Evolutionary conservation across 2,888 invertebrate species (phyloP).

Genomic region (Tiphia femorata): DNA sequence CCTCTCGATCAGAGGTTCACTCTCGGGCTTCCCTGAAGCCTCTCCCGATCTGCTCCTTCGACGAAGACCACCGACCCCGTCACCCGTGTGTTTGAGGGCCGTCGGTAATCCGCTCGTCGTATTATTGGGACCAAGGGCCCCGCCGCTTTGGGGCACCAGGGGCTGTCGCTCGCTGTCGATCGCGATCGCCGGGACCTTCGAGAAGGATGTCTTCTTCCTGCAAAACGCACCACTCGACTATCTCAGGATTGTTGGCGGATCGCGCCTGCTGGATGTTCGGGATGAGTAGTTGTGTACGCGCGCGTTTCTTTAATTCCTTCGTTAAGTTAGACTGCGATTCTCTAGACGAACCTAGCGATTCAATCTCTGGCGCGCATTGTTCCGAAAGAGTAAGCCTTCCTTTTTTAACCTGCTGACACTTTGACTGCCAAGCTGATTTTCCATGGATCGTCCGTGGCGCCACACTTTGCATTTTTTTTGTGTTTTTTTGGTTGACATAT

Average conservation of each 20-base stretch:
- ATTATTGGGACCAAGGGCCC: too few species aligned
- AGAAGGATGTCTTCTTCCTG: conserved; percentile 62
- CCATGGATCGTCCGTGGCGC: too few species aligned
- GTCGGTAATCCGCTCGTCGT: conserved; percentile 31
- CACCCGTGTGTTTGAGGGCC: conserved; percentile 41
- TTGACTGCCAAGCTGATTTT: too few species aligned
- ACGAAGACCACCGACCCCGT: conserved; percentile 34
- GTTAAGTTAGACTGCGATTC: too few species aligned
- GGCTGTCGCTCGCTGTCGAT: conserved; percentile 55
- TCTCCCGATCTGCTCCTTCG: conserved; percentile 38
- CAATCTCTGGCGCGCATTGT: too few species aligned
- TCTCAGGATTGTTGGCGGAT: conserved; percentile 43
- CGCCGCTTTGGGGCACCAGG: conserved; percentile 33
- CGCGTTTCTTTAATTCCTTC: too few species aligned
- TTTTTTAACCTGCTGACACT: too few species aligned
- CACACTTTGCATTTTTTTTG: too few species aligned
- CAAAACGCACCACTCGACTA: conserved; percentile 45
- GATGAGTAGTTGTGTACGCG: too few species aligned
- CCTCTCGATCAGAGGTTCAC: conserved; percentile 50
- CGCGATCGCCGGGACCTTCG: conserved; percentile 52
- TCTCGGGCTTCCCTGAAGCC: conserved; percentile 40
- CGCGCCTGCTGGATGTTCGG: conserved; percentile 17
- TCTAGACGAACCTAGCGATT: too few species aligned
- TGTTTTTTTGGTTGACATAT: too few species aligned
- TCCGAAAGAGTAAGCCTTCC: too few species aligned